Base-by-base conservation (phyloP, 2,113 vertebrate genomes). In the Aegotheles bennettii region DNA sequence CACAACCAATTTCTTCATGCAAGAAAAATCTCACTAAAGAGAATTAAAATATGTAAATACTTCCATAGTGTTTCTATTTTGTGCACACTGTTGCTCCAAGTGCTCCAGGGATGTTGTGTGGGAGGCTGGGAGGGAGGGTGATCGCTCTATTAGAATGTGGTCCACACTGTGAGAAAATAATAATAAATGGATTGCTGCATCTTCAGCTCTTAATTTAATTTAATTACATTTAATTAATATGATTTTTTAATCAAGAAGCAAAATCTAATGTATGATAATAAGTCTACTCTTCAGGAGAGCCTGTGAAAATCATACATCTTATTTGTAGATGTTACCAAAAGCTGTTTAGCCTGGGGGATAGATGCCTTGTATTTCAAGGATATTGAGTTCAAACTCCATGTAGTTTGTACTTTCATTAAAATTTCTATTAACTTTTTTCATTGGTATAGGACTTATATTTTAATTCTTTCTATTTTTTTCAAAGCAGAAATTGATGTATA, bases 191-290 rank as follows among this genome's bases (percentile, higher is more conserved):
- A 94, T 96, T 92, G 90, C 88, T 92, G 84, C 80, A 89, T 94
- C 92, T 96, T 94, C 88, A 95, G 78, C 73, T 95, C 94, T 89
- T 97, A 95, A 97, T 95, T 96, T 96, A 95, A 92, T 95, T 86
- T 95, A 96, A 96, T 97, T 96, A 73, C 93, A 92, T 92, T 94
- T 97, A 97, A 97, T 97, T 97, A 97, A 96, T 97, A 94, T 84
- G 76, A 92, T 92, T 92, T 96, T 97, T 95, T 95, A 96, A 96
- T 95, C 92, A 96, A 89, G 95, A 92, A 93, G 61, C 47, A 89
- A 92, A 95, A 95, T 93, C 73, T 96, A 94, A 94, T 90, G 53
- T 90, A 82, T 77, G 64, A 94, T 97, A 95, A 95, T 96, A 96
- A 94, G 73, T 87, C 80, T 69, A 65, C 90, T 96, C 88, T 94